Base-by-base conservation (phyloP, 2,797 vertebrate genomes). In the Coregonus suidteri region DNA sequence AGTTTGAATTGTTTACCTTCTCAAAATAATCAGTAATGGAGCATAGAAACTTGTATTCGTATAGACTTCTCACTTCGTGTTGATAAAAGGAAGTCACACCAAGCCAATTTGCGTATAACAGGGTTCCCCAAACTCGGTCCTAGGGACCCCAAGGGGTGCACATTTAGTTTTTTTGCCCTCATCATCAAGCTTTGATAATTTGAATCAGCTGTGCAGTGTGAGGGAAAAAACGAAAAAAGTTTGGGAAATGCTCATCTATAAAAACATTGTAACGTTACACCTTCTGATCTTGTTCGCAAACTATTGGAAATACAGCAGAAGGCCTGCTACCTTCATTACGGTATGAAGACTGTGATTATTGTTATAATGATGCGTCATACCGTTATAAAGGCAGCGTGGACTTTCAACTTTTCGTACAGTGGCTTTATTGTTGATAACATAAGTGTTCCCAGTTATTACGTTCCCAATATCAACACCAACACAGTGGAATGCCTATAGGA, bases 11-110 rank as follows among this genome's bases (percentile, higher is more conserved):
- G 47, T 73, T 84, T 79, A 76, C 1, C 20, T 25, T 47, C 2
- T 78, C 15, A 56, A 62, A 59, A 71, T 76, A 75, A 59, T 41
- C 56, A 18, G n/a, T 35, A 67, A 53, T 18, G 3, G 35, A 73
- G 31, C 0, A 25, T 73, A 80, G 7, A 64, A 41, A 41, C 30
- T 30, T 54, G 7, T 65, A 41, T 76, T 14, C 37, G 66, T 59
- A 20, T n/a, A 59, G 34, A 64, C 59, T 64, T 64, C 59, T 51
- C 3, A 15, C 18, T 13, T 20, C 11, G 15, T 34, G 15, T n/a
- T 71, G 74, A n/a, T 34, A 85, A 59, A 73, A 81, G 85, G 85
- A 91, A 90, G 88, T 86, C 54, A 77, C n/a, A 11, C 20, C 75
- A 14, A 74, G 11, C 75, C 25, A 34, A 75, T 72, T 77, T 72